Conservation (phyloP, 2,113 vertebrate genomes). For the Piprites chloris region DNA sequence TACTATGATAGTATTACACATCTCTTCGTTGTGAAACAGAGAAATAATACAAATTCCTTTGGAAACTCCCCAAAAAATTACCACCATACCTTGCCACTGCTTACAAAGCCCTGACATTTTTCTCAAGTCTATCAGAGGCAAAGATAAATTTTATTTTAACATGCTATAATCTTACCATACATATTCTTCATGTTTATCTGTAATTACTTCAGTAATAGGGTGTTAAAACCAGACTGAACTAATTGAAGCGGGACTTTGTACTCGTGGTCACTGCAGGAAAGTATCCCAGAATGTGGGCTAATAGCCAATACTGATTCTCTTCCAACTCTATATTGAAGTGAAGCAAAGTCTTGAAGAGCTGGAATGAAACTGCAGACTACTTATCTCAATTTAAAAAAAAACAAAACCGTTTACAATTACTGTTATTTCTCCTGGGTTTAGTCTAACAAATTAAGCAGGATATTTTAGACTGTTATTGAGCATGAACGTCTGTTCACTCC, state of each 20-base stretch:
- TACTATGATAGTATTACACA: not conserved
- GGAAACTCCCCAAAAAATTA: not conserved
- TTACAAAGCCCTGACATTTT: not conserved
- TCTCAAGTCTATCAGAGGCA: not conserved
- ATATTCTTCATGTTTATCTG: not conserved
- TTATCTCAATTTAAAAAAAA: not conserved
- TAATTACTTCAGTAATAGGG: not conserved
- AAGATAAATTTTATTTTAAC: not conserved
- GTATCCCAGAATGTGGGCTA: not conserved
- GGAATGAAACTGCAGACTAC: not conserved
- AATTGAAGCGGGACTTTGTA: not conserved
- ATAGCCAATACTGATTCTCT: not conserved
- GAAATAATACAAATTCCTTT: not conserved
- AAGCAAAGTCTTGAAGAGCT: not conserved
- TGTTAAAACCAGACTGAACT: not conserved
- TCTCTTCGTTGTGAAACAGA: not conserved
- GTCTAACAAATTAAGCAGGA: not conserved
- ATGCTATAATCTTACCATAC: not conserved
- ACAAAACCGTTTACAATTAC: not conserved
- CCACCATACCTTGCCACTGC: not conserved
- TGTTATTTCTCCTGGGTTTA: not conserved
- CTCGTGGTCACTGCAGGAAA: not conserved
- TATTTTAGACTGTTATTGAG: not conserved
- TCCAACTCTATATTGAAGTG: constrained; percentile 1
- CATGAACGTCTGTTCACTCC: not conserved